Percentiles rank a stretch among this genome's conserved stretches.
phyloP scores from a whole-genome alignment of 1,140 invertebrate genomes.

The Hesperophylax magnus region DNA sequence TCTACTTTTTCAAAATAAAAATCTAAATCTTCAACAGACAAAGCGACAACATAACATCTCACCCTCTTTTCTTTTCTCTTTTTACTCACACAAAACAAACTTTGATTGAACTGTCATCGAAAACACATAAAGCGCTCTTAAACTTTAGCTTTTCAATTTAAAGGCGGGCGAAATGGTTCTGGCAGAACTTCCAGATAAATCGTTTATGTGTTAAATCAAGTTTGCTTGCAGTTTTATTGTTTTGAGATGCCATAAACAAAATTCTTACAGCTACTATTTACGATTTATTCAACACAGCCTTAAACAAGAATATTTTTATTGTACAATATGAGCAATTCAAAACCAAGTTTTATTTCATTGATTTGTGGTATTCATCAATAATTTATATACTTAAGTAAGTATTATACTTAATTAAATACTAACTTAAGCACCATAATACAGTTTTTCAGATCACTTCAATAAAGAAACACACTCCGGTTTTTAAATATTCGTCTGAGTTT shows the following conservation, averaged over 20 bases:
- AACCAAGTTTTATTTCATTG: too few species aligned
- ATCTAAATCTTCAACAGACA: neutral
- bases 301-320: too few species aligned
- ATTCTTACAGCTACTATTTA: neutral
- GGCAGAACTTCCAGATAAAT: neutral
- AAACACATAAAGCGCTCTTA: conserved; percentile 12
- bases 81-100: conserved; percentile 20
- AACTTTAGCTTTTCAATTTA: conserved; percentile 25
- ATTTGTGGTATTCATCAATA: too few species aligned
- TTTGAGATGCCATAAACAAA: neutral
- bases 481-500: too few species aligned
- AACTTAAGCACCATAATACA: too few species aligned
- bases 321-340: too few species aligned
- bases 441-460: too few species aligned
- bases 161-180: neutral
- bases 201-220: neutral
- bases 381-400: too few species aligned
- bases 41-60: neutral
- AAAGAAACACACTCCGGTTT: too few species aligned
- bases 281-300: too few species aligned
- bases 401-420: too few species aligned
- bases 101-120: conserved; percentile 17
- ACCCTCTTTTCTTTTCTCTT: neutral
- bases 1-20: neutral
- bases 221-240: conserved; percentile 1